Conservation (phyloP, 2,113 vertebrate genomes). For the Ailuropoda melanoleuca region DNA sequence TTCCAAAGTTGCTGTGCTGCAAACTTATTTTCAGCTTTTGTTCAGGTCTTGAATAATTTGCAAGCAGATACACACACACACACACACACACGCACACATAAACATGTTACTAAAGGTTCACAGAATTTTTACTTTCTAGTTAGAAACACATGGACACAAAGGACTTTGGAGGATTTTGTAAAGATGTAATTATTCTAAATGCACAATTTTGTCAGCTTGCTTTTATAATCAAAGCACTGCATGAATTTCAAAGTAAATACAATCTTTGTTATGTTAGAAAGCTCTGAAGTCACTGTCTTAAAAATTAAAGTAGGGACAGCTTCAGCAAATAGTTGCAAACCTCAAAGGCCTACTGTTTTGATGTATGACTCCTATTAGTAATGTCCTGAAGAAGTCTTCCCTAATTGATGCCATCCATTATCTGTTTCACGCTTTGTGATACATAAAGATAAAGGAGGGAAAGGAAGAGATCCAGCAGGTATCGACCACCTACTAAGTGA, state of each 20-base stretch:
- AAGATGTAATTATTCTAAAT: conserved; percentile 64
- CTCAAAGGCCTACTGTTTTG: conserved; percentile 58
- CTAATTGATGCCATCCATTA: conserved; percentile 48
- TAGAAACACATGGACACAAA: conserved; percentile 60
- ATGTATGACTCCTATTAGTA: background rate
- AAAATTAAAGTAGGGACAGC: conserved; percentile 57
- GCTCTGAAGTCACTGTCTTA: conserved; percentile 64
- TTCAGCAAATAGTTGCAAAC: conserved; percentile 63
- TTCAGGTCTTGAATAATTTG: background rate
- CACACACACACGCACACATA: background rate
- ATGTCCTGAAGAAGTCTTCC: conserved; percentile 62
- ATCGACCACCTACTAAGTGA: background rate
- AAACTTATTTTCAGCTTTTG: background rate
- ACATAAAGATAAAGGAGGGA: background rate
- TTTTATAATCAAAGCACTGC: conserved; percentile 65
- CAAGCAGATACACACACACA: background rate
- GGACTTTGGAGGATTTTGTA: conserved; percentile 51
- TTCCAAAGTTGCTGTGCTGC: background rate
- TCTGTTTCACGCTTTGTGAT: background rate
- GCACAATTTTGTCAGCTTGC: conserved; percentile 58
- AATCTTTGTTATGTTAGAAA: conserved; percentile 73
- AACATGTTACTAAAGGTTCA: conserved; percentile 30
- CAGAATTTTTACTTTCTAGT: conserved; percentile 57
- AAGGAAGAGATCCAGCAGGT: background rate
- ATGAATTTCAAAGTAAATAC: conserved; percentile 78